phyloP scores from a whole-genome alignment of 1,140 invertebrate species.

The Heliconius hewitsoni region DNA sequence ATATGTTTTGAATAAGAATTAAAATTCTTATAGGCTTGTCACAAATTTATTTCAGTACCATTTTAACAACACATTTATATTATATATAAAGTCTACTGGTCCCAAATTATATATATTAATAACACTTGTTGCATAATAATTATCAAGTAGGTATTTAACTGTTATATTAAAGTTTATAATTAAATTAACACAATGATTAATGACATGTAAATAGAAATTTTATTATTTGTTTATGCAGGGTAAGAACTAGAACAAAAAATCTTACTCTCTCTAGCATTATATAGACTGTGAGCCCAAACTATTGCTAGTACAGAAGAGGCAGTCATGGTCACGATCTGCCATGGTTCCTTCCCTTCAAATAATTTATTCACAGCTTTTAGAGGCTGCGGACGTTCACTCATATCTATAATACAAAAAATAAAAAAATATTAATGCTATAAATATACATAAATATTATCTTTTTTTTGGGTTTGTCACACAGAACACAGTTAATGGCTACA shows the following conservation, averaged over 20 bases:
- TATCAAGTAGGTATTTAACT: not conserved
- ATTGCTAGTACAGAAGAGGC: constrained; percentile 85
- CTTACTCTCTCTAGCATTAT: constrained; percentile 88
- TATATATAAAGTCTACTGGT: not conserved
- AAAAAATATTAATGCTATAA: not conserved
- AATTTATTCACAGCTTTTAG: constrained; percentile 81
- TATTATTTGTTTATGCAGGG: too few species aligned
- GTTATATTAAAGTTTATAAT: not conserved
- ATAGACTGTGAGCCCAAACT: constrained; percentile 87
- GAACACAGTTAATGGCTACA: not conserved
- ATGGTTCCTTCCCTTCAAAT: constrained; percentile 86
- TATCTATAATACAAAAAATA: constrained; percentile 43
- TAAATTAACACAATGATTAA: not conserved
- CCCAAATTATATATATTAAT: too few species aligned
- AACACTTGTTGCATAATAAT: not conserved
- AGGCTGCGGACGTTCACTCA: constrained; percentile 70
- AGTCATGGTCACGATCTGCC: constrained; percentile 88
- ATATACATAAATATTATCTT: not conserved
- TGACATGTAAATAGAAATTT: not conserved
- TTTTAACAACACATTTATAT: not conserved
- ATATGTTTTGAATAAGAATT: too few species aligned
- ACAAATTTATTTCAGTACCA: too few species aligned
- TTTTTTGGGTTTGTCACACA: not conserved
- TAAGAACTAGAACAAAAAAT: not conserved
- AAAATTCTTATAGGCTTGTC: too few species aligned